Evolutionary conservation across 2,888 invertebrate species (phyloP), one percentile per base, ranked within the genome.

Genomic region (Malthinus flaveolus): DNA sequence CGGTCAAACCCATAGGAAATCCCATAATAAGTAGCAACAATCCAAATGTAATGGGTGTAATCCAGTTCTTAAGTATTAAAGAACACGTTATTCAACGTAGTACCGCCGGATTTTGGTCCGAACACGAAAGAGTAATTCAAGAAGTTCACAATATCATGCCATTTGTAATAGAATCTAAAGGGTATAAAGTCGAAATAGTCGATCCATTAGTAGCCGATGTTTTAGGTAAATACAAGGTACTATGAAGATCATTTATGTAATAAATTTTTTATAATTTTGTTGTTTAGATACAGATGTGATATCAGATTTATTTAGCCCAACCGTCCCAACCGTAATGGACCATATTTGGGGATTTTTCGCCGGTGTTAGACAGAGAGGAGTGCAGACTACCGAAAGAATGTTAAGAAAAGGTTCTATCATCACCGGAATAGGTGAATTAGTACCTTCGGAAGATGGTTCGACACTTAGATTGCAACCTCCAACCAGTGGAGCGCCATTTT

Each of bases 351-450:
- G 93, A 1, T 91, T 93, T 76, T 88, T 95, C 72, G 88, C 89
- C 66, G 93, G 94, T 11, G 87, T 93, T 11, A 83, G 90, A 0
- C 90, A 91, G 71, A 85, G 91, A 61, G 95, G 95, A 0, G 80
- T 93, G 13, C 93, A 95, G 76, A 90, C 91, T 5, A 93, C 92
- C 46, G 95, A 95, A 75, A 88, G 90, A 78, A 90, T 95, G 85
- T 80, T 95, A 3, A 81, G 91, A 0, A 90, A 90, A 70, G 93
- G 92, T 10, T 88, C 91, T 47, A 84, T 88, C 63, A 84, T 95
- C 42, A 90, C 94, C 0, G 86, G 81, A 3, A 86, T 95, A 50
- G 95, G 95, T 9, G 87, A 93, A 78, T 78, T 95, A 15, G 84
- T 87, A 48, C 72, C 82, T 33, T 81, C 84, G n/a, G 84, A 86